Evolutionary conservation across 2,797 vertebrate genomes (phyloP), one percentile per base, ranked within the genome.

Genomic region (Pitangus sulphuratus): DNA sequence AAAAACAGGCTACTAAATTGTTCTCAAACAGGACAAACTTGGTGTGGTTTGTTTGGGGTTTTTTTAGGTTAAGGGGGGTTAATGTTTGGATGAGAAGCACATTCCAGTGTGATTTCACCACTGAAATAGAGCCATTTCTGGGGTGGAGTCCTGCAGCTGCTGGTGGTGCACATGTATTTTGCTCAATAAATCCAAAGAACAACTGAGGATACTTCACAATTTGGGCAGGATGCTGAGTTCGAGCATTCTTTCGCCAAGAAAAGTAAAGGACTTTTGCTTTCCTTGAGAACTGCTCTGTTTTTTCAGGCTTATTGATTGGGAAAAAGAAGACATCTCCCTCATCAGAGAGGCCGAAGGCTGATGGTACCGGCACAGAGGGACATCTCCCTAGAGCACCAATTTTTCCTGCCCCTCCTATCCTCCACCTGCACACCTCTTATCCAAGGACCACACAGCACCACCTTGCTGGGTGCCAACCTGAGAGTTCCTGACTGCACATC

Each of bases 81-180:
- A 94, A 94, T 2, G 0, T 69, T 87, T 86, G 79, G 61, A 93
- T 37, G 13, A 91, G 79, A 88, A 90, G 44, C 50, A 65, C 89
- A 91, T 95, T 96, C 93, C 84, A 65, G 33, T 15, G 42, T 90
- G 95, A 96, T 91, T 95, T 96, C 93, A 94, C 79, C 77, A 91
- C 72, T 88, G 95, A 96, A 96, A 96, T 33, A 19, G 50, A 94
- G 89, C 89, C 89, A 92, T 87, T 84, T 61, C 87, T 78, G 57
- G 91, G 90, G 93, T 92, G 93, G 95, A 95, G 91, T 42, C 82
- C 65, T 84, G 76, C 92, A 96, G 92, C 89, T 95, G 94, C 82
- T 93, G 82, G 76, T 93, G 90, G 89, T 4, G 0, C 85, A 88
- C 69, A 84, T 60, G 78, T 31, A 70, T 77, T 96, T 96, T 89